Percentiles rank a stretch among this genome's conserved stretches.
These are phyloP conservation scores for Chelonus formosanus DNA, from an alignment of 2,888 invertebrate species.

Conservation along the genomic window DNA sequence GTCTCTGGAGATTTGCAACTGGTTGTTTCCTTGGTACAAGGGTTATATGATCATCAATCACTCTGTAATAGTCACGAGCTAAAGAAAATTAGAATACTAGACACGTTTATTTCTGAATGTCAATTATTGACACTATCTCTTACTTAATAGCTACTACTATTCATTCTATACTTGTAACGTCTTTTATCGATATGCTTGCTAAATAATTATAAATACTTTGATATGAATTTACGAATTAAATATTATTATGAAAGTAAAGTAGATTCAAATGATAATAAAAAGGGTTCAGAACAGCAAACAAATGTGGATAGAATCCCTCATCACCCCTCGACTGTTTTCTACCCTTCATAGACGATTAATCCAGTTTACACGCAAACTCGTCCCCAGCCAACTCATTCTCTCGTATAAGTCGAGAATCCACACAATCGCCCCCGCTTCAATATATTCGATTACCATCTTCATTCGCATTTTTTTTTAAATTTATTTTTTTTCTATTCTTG, in stretches of 20 bases:
- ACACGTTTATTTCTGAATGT: too few species aligned
- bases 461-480: constrained; percentile 2
- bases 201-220: too few species aligned
- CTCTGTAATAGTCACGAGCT: too few species aligned
- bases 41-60: too few species aligned
- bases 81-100: too few species aligned
- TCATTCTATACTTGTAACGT: not conserved
- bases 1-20: not conserved
- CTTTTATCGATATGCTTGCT: not conserved
- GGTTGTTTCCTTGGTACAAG: too few species aligned
- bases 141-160: too few species aligned
- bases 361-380: constrained; percentile 63
- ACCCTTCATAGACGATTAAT: constrained; percentile 65
- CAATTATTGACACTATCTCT: too few species aligned
- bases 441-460: constrained; percentile 58
- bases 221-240: not conserved
- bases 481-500: constrained; percentile 7
- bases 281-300: constrained; percentile 11
- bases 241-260: constrained; percentile 10
- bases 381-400: constrained; percentile 22
- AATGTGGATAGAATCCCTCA: constrained; percentile 16
- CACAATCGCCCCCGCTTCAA: constrained; percentile 61
- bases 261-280: constrained; percentile 17
- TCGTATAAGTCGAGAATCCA: constrained; percentile 62
- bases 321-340: constrained; percentile 15